Conservation (phyloP, 2,888 invertebrate genomes). For the Synergus itoensis region DNA sequence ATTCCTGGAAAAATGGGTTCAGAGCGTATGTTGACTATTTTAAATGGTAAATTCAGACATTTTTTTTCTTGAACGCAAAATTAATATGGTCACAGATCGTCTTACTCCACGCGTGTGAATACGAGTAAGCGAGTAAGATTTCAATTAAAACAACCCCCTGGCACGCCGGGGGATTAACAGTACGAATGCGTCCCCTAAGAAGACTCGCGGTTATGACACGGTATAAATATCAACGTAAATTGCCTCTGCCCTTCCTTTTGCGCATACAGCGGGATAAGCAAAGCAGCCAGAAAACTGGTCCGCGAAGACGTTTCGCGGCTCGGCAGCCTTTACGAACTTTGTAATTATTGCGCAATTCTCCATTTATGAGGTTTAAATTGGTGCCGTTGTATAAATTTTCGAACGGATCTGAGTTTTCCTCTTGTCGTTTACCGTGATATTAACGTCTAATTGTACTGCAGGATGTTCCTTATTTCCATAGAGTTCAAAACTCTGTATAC, state of each 20-base stretch:
- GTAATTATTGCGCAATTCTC: constrained; percentile 57
- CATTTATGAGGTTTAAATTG: constrained; percentile 59
- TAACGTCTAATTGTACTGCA: constrained; percentile 15
- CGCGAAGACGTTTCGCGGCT: constrained; percentile 55
- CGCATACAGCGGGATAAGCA: constrained; percentile 52
- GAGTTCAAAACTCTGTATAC: neutral
- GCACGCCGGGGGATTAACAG: constrained; percentile 73
- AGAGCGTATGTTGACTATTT: no score
- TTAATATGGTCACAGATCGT: constrained; percentile 11
- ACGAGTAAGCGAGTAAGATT: constrained; percentile 72
- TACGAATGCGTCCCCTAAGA: constrained; percentile 74
- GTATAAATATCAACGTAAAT: constrained; percentile 79
- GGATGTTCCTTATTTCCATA: neutral
- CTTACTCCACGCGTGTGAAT: constrained; percentile 55
- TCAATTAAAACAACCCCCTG: constrained; percentile 74
- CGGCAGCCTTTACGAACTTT: constrained; percentile 56
- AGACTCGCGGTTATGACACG: constrained; percentile 76
- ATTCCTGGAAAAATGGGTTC: no score
- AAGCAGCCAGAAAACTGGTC: constrained; percentile 53
- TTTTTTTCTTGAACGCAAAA: no score
- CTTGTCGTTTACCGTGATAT: neutral
- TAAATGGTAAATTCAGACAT: no score
- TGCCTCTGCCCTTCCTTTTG: constrained; percentile 60
- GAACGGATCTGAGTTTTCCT: constrained; percentile 1
- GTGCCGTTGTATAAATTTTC: constrained; percentile 44